A percentile compares a stretch with the other conserved stretches of the same genome.
These are phyloP conservation scores for Dryomyza anilis DNA, from an alignment of 2,888 invertebrate species.

Conservation along the genomic window DNA sequence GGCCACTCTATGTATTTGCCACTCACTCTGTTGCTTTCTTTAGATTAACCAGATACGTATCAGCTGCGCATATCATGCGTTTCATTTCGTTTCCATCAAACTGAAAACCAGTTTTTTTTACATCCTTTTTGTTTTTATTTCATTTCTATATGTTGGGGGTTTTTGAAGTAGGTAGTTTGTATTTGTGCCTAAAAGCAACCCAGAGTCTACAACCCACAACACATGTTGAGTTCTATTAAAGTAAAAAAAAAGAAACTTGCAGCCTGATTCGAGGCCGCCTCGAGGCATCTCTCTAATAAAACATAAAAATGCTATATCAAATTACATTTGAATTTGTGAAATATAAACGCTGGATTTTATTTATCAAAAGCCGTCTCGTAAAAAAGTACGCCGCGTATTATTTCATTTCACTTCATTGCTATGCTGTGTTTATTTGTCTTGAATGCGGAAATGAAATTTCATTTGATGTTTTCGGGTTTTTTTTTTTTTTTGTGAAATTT, in stretches of 20 bases:
- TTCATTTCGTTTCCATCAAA: constrained; percentile 5
- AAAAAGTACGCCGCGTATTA: too few relatives aligned
- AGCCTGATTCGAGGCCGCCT: neutral
- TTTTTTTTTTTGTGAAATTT: too few relatives aligned
- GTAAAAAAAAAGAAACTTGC: neutral
- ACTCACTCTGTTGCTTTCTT: too few relatives aligned
- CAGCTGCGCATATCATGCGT: neutral
- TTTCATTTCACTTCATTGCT: neutral
- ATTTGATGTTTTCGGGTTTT: too few relatives aligned
- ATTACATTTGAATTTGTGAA: constrained; percentile 32
- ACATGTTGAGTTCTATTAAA: constrained; percentile 22
- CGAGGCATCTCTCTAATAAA: neutral
- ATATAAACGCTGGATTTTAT: constrained; percentile 2
- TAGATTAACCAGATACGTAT: too few relatives aligned
- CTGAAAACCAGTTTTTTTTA: neutral
- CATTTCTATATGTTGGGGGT: too few relatives aligned
- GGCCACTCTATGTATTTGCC: too few relatives aligned
- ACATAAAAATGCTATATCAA: constrained; percentile 35
- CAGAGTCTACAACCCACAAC: constrained; percentile 4
- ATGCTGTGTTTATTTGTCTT: too few relatives aligned
- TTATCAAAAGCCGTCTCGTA: neutral
- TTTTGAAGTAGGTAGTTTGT: too few relatives aligned
- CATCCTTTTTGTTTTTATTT: neutral
- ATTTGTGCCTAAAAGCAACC: too few relatives aligned
- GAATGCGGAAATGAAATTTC: too few relatives aligned